Evolutionary conservation across 1,140 invertebrate species (phyloP).

Genomic region (Drosophila bifasciata): DNA sequence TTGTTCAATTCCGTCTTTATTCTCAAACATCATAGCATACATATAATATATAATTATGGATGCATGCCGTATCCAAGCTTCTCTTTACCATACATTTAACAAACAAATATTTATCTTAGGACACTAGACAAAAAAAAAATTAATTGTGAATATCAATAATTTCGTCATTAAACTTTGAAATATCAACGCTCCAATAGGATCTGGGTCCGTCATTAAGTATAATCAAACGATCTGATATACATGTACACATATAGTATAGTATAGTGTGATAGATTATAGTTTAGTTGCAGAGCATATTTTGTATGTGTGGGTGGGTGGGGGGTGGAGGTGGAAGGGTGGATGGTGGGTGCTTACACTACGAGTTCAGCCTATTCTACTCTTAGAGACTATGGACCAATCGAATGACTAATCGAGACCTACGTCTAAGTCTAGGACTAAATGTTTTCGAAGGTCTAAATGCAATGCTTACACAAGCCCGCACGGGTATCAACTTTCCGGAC

Average conservation of each 20-base stretch:
- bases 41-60: conserved; percentile 7
- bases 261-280: conserved; percentile 9
- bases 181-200: conserved; percentile 5
- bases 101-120: conserved; percentile 27
- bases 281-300: neutral
- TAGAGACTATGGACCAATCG: conserved; percentile 68
- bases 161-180: conserved; percentile 19
- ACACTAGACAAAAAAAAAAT: conserved; percentile 45
- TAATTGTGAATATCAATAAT: conserved; percentile 14
- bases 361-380: conserved; percentile 41
- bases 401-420: conserved; percentile 44
- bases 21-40: conserved; percentile 43
- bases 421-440: conserved; percentile 47
- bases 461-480: conserved; percentile 36
- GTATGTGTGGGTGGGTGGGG: neutral
- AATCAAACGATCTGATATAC: conserved; percentile 9
- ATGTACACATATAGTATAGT: conserved; percentile 14
- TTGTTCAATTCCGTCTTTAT: conserved; percentile 59
- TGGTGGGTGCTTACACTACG: conserved; percentile 21
- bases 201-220: conserved; percentile 32
- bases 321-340: too few relatives aligned
- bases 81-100: conserved; percentile 36
- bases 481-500: conserved; percentile 1
- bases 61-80: conserved; percentile 9
- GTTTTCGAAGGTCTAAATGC: conserved; percentile 61